A percentile compares a stretch with the other conserved stretches of the same genome.
These are phyloP conservation scores for Montipora capitata DNA, from an alignment of 92 coral and sea anemone genomes.

Conservation along the genomic window DNA sequence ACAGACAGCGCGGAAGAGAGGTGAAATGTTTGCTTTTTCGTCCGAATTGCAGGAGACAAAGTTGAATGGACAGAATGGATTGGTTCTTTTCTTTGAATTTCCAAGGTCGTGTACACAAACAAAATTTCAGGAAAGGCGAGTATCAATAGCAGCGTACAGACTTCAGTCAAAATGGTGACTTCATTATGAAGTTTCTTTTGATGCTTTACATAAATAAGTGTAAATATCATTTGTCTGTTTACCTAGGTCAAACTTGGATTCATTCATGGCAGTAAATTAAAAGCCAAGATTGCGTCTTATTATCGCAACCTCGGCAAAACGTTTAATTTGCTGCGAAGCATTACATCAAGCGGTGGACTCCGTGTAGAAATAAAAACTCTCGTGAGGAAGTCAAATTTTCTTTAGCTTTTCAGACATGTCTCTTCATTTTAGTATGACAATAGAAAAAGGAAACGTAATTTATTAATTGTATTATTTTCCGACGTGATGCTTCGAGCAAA, in stretches of 20 bases:
- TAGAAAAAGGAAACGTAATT: conserved; percentile 21
- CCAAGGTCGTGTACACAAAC: conserved; percentile 37
- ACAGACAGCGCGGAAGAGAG: conserved; percentile 20
- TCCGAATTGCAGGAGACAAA: not conserved
- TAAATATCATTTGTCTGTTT: conserved; percentile 32
- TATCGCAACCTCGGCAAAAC: not conserved
- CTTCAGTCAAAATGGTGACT: conserved; percentile 1
- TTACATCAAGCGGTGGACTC: no score
- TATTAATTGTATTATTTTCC: conserved; percentile 22
- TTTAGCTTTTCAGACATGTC: not conserved
- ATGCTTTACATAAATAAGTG: conserved; percentile 15
- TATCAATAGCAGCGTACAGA: conserved; percentile 20
- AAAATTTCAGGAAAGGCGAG: not conserved
- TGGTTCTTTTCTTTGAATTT: conserved; percentile 5
- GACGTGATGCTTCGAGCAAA: conserved; percentile 9
- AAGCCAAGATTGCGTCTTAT: conserved; percentile 5
- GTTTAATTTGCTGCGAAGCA: no score
- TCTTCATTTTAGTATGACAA: conserved; percentile 14
- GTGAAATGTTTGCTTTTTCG: not conserved
- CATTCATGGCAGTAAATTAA: conserved; percentile 31
- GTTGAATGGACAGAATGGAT: conserved; percentile 7
- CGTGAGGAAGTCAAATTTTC: not conserved
- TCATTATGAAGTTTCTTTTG: conserved; percentile 32
- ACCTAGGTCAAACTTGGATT: not conserved
- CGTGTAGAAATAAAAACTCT: no score